Percentiles rank a stretch among this genome's conserved stretches.
phyloP scores from a whole-genome alignment of 2,888 invertebrate genomes.

The Invenusta paracnida region DNA sequence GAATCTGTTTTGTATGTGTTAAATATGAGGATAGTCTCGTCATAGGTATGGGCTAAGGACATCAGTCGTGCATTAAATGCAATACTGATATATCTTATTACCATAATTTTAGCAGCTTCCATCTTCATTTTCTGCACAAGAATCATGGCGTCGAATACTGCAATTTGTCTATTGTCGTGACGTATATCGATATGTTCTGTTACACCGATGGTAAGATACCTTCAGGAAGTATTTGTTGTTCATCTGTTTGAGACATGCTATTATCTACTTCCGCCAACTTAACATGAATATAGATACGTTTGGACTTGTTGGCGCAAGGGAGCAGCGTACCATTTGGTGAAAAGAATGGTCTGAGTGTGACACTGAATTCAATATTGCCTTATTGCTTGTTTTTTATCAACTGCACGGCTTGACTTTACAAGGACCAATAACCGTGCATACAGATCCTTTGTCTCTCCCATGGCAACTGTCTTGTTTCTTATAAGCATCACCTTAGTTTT shows the following conservation, averaged over 20 bases:
- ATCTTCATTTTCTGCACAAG: not conserved
- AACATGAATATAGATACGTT: not conserved
- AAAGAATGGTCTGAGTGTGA: slow-evolving; percentile 38
- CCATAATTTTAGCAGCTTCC: not conserved
- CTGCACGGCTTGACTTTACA: slow-evolving; percentile 26
- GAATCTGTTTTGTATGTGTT: not conserved
- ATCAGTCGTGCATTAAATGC: not conserved
- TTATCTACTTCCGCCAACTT: not conserved
- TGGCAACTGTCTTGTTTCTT: slow-evolving; percentile 39
- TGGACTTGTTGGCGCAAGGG: not conserved
- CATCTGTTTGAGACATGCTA: not conserved
- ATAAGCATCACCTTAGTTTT: slow-evolving; percentile 16
- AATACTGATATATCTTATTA: not conserved
- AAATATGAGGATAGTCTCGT: not conserved
- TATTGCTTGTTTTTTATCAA: slow-evolving; percentile 35
- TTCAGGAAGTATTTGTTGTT: not conserved
- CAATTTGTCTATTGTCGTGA: not conserved
- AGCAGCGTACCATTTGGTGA: slow-evolving; percentile 27
- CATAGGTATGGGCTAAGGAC: not conserved
- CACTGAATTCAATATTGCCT: slow-evolving; percentile 37
- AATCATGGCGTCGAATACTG: not conserved
- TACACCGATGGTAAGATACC: not conserved
- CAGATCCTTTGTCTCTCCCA: slow-evolving; percentile 41
- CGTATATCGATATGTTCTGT: not conserved
- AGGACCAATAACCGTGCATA: slow-evolving; percentile 39